phyloP scores from a whole-genome alignment of 2,797 vertebrate species.

The Todus mexicanus region DNA sequence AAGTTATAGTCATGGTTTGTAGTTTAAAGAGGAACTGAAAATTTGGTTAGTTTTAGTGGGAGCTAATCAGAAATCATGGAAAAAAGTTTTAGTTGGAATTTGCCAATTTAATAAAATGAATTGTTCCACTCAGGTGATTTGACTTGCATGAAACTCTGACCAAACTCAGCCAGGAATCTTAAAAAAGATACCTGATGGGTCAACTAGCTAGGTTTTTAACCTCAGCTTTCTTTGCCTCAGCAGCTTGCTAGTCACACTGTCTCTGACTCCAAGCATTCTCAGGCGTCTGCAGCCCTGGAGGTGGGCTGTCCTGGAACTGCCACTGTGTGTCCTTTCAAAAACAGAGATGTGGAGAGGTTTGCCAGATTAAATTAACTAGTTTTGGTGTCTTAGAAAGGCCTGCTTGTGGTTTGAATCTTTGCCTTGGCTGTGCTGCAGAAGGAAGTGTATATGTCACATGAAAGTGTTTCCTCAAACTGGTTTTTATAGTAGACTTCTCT shows the following conservation, averaged over 20 bases:
- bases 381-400: background rate
- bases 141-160: background rate
- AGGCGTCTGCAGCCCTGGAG: background rate
- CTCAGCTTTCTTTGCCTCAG: background rate
- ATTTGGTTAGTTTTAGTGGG: background rate
- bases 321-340: background rate
- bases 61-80: background rate
- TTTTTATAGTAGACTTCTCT: background rate
- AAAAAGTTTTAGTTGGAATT: background rate
- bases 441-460: accelerated
- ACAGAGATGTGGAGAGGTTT: background rate
- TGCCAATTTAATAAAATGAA: background rate
- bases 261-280: background rate
- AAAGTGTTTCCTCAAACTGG: background rate
- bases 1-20: background rate
- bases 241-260: background rate
- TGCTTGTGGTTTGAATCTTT: background rate
- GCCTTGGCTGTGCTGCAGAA: background rate
- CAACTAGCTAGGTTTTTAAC: background rate
- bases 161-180: background rate
- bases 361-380: background rate
- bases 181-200: background rate
- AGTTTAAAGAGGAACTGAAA: background rate
- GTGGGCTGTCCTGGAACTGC: background rate
- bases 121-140: accelerated